Base-by-base conservation (phyloP, 1,140 invertebrate genomes). In the Leptopilina boulardi region DNA sequence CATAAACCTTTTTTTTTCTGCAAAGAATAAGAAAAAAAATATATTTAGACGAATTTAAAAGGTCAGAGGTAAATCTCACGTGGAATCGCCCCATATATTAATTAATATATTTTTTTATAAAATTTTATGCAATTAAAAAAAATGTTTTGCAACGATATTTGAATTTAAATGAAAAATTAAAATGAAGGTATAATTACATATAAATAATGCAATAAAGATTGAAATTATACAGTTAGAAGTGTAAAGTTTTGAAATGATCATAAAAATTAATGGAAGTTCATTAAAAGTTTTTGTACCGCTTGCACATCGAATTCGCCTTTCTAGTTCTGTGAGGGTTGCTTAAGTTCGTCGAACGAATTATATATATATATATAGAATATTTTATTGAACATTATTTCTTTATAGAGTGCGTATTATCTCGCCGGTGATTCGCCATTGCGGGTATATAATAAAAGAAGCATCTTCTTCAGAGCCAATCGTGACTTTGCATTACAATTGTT, bases 401-500 rank as follows among this genome's bases (percentile, higher is more conserved):
- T 30, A n/a, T n/a, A 19, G 72, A 73, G 54, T 42, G 56, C 2
- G 38, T 66, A 70, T 70, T 34, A 77, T 73, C 44, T 73, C 15
- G 70, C 74, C 72, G 19, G 30, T 44, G 73, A 75, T 80, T 70
- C 59, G 73, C 73, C 38, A 71, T 77, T 26, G 70, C 78, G 72
- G 71, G 13, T 42, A 77, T 75, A 78, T 79, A 59, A 34, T 66
- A 74, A 34, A 70, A 66, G 72, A 74, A 44, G 70, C 74, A 18
- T 74, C 72, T 41, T 78, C 70, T 77, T 70, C 72, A 66, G 74
- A 71, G 74, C 75, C 75, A 83, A 83, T 81, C 82, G 78, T 83
- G 82, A 83, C 82, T 80, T 70, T 74, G 82, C 82, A 70, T 78
- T 81, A 77, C 71, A 54, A 83, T 83, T 83, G 81, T 83, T 77